Evolutionary conservation across 2,113 vertebrate species (phyloP).

Genomic region (Podiceps cristatus): DNA sequence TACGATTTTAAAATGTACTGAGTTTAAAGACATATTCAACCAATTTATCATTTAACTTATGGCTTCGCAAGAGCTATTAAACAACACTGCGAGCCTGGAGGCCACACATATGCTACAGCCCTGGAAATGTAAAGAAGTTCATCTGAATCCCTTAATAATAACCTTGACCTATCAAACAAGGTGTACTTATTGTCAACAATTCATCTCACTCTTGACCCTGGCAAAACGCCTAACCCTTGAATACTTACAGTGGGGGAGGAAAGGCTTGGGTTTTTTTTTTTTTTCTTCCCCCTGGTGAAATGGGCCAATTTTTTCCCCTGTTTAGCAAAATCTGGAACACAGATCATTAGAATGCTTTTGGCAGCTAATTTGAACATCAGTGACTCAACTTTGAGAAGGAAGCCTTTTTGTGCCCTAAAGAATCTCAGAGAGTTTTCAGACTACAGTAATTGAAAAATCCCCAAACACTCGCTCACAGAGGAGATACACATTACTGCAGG

Average conservation of each 20-base stretch:
- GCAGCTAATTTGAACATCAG: slow-evolving; percentile 86
- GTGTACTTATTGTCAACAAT: slow-evolving; percentile 49
- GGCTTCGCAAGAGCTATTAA: slow-evolving; percentile 59
- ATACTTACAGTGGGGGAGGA: slow-evolving; percentile 10
- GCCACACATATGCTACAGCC: slow-evolving; percentile 44
- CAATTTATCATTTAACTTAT: slow-evolving; percentile 56
- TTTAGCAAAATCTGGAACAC: slow-evolving; percentile 82
- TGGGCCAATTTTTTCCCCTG: slow-evolving; percentile 71
- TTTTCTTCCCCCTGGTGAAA: slow-evolving; percentile 66
- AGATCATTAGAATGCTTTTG: slow-evolving; percentile 81
- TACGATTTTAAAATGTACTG: background rate
- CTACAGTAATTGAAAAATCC: slow-evolving; percentile 86
- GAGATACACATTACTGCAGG: slow-evolving; percentile 83
- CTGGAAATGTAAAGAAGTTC: slow-evolving; percentile 57
- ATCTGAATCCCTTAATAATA: slow-evolving; percentile 65
- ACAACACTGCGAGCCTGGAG: slow-evolving; percentile 49
- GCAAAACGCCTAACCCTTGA: slow-evolving; percentile 2
- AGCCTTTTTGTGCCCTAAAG: slow-evolving; percentile 83
- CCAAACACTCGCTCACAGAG: slow-evolving; percentile 84
- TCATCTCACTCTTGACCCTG: slow-evolving; percentile 68
- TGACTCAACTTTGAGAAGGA: slow-evolving; percentile 79
- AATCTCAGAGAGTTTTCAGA: slow-evolving; percentile 83
- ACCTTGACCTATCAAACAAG: slow-evolving; percentile 46
- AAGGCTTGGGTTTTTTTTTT: slow-evolving; percentile 24
- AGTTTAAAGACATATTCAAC: slow-evolving; percentile 49